Evolutionary conservation across 2,888 invertebrate species (phyloP).

Genomic region (Criorhina ranunculi): DNA sequence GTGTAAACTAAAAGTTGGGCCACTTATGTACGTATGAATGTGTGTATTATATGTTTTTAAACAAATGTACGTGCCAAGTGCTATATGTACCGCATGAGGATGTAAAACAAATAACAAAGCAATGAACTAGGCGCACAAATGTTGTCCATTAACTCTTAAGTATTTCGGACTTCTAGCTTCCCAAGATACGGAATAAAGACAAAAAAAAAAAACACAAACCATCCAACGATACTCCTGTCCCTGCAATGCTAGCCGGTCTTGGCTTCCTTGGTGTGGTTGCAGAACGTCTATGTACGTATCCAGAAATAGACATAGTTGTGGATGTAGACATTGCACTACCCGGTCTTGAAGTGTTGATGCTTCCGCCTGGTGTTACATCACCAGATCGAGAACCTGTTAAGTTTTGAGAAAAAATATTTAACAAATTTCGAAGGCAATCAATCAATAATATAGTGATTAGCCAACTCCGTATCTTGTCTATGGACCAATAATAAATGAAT

Average conservation of each 20-base stretch:
- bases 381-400: slow-evolving; percentile 89
- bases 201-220: slow-evolving; percentile 79
- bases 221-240: slow-evolving; percentile 90
- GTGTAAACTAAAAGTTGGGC: too few species aligned
- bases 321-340: slow-evolving; percentile 94
- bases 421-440: slow-evolving; percentile 7
- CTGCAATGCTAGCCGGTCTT: slow-evolving; percentile 92
- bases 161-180: neutral
- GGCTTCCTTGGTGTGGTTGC: slow-evolving; percentile 88
- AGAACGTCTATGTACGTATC: slow-evolving; percentile 87
- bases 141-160: too few species aligned
- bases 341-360: slow-evolving; percentile 90
- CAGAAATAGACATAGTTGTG: slow-evolving; percentile 87
- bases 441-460: slow-evolving; percentile 7
- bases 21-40: too few species aligned
- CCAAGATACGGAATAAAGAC: slow-evolving; percentile 17
- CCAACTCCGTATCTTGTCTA: slow-evolving; percentile 59
- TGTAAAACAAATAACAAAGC: too few species aligned
- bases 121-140: too few species aligned
- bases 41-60: too few species aligned
- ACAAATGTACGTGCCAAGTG: too few species aligned
- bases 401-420: slow-evolving; percentile 19
- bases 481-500: slow-evolving; percentile 56
- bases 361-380: slow-evolving; percentile 89
- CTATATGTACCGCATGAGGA: too few species aligned